phyloP scores from a whole-genome alignment of 2,888 invertebrate species.

The Frankliniella intonsa region DNA sequence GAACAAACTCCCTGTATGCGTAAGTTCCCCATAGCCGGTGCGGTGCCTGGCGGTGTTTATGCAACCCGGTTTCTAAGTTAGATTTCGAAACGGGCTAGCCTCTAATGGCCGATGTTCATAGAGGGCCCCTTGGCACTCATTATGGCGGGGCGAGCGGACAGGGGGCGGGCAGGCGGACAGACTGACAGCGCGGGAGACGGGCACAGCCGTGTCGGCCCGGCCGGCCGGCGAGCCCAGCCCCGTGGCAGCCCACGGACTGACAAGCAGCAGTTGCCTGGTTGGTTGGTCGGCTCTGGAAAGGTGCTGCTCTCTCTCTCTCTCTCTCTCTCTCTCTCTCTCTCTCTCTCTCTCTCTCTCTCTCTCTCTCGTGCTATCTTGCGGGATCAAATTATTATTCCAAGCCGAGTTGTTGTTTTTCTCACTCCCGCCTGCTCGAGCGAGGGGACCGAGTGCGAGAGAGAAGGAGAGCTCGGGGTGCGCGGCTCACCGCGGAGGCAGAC shows the following conservation, averaged over 20 bases:
- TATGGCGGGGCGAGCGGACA: not conserved
- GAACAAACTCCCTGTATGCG: no score
- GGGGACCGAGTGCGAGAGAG: no score
- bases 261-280: slow-evolving; percentile 16
- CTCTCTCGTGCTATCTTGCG: slow-evolving; percentile 9
- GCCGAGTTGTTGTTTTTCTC: not conserved
- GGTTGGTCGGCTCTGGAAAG: slow-evolving; percentile 14
- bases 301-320: not conserved
- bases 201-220: not conserved
- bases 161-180: not conserved
- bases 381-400: slow-evolving; percentile 21
- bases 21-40: no score
- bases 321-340: not conserved
- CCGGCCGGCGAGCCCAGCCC: not conserved
- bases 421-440: not conserved
- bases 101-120: no score
- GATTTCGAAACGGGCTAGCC: no score
- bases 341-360: slow-evolving; percentile 1
- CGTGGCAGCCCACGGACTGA: slow-evolving; percentile 12
- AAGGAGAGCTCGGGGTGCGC: no score
- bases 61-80: no score
- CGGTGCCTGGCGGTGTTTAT: no score
- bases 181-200: not conserved
- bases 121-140: not conserved
- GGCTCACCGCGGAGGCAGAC: no score